Evolutionary conservation across 1,140 invertebrate genomes (phyloP), one percentile per base, ranked within the genome.

Genomic region (Colletes gigas): DNA sequence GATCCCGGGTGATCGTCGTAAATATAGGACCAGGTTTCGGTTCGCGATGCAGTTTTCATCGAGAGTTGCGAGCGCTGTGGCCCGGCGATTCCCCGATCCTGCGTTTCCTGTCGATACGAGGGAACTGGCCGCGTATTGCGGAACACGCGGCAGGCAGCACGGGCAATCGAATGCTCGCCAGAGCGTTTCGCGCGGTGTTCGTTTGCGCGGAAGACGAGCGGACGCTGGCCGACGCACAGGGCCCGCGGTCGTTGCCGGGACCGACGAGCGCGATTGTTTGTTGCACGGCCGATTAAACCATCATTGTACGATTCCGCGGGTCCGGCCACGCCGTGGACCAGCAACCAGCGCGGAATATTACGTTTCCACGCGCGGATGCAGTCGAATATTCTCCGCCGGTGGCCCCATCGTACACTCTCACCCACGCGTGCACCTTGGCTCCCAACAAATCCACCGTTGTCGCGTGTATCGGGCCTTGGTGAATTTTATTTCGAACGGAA

Each of bases 211-310:
- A 92, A 93, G 92, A 92, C 86, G 90, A 89, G 83, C 84, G 88
- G 82, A 88, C 81, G 85, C 76, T 75, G 78, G 73, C 82, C 44
- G 82, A 70, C 72, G 68, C 68, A 63, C 74, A 10, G 8, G 81
- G 71, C 76, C 78, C 83, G 68, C 79, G 85, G 84, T 88, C 79
- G 87, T 88, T 89, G 87, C 57, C 44, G 81, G 81, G 87, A 85
- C 73, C 84, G 84, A 79, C 81, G 73, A 62, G 81, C 72, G 82
- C 83, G 89, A 93, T 92, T 92, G 92, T 93, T 93, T 90, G 91
- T 89, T 89, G 87, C 90, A 93, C 88, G 91, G 86, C 90, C 91
- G 92, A 93, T 93, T 93, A 92, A 93, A 92, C 89, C 92, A 92
- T 92, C 89, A 90, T 90, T 90, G 87, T 88, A 83, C 69, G 84